A percentile compares a stretch with the other conserved stretches of the same genome.
These are phyloP conservation scores for Meghimatium bilineatum DNA, from an alignment of 2,888 invertebrate genomes.

Conservation along the genomic window DNA sequence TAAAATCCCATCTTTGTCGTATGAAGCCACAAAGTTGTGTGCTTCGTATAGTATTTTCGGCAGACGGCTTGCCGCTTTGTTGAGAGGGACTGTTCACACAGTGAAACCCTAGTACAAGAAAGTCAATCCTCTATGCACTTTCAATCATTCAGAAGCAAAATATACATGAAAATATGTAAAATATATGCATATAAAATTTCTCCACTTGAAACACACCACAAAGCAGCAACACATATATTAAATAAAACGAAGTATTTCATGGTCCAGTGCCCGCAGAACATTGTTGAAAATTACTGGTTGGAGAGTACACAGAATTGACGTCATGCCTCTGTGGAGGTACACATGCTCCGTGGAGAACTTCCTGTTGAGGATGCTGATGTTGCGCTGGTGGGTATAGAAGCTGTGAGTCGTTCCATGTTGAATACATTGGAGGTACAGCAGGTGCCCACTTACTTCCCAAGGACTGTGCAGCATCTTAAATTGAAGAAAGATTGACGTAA, in stretches of 20 bases:
- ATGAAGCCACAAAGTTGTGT: too few species aligned
- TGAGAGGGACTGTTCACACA: too few species aligned
- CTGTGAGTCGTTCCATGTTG: conserved; percentile 52
- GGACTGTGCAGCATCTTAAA: conserved; percentile 51
- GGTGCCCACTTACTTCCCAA: conserved; percentile 53
- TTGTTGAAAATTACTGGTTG: conserved; percentile 50
- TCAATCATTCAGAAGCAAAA: not conserved
- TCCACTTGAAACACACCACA: not conserved
- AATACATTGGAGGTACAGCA: conserved; percentile 51
- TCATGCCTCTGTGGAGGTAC: conserved; percentile 48
- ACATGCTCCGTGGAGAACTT: conserved; percentile 43
- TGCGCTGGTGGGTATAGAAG: conserved; percentile 48
- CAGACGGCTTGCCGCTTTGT: too few species aligned
- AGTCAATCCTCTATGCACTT: not conserved
- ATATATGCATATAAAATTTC: not conserved
- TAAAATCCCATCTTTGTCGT: too few species aligned
- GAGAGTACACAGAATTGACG: conserved; percentile 40
- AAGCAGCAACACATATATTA: not conserved
- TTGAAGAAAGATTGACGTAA: not conserved
- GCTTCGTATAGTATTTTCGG: too few species aligned
- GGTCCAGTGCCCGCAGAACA: conserved; percentile 46
- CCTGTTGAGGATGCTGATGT: conserved; percentile 46
- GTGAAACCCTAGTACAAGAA: not conserved
- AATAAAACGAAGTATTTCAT: not conserved
- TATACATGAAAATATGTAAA: not conserved